Evolutionary conservation across 2,113 vertebrate species (phyloP), one percentile per base, ranked within the genome.

Genomic region (Cygnus atratus): DNA sequence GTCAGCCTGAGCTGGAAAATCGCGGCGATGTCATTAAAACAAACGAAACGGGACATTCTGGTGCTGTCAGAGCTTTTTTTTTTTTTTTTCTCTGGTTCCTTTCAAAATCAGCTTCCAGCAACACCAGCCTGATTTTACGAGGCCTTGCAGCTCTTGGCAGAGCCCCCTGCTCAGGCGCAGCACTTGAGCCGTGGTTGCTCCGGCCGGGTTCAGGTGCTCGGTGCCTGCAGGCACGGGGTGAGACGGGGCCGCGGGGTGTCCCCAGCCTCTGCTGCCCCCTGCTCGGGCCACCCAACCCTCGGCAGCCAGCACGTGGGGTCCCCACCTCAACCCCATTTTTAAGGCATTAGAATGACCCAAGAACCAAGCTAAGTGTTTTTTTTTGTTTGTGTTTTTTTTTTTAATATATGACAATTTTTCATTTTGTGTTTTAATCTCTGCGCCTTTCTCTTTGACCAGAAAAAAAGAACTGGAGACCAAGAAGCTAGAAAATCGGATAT

Each of bases 41-140:
- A 79, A 91, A 95, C 26, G 84, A 79, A 95, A 87, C 0, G 26
- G 87, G 91, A 87, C 94, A 43, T 89, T 95, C 91, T 93, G 77
- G 55, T 82, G 91, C 58, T 87, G 87, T 92, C 94, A 92, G 72
- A 95, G 75, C 77, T 59, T 65, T 72, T 91, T 25, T 39, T 57
- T 46, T 46, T 46, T 17, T 44, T 44, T 44, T 44, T 39, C 73
- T 86, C 94, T 87, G 94, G 88, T 91, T 95, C 84, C 91, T 95
- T 93, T 93, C 93, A 95, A 93, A 95, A 65, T 57, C 91, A 76
- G 91, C 93, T 93, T 84, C 91, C 81, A 96, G 95, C 77, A 89
- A 91, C 93, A 44, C 84, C 93, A 89, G 91, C 77, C 83, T 79
- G 74, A 22, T 92, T 93, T 96, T 93, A 89, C 43, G 91, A 96